These are phyloP conservation scores for Rhinogobius similis DNA, from an alignment of 2,113 vertebrate genomes.

Conservation along the genomic window DNA sequence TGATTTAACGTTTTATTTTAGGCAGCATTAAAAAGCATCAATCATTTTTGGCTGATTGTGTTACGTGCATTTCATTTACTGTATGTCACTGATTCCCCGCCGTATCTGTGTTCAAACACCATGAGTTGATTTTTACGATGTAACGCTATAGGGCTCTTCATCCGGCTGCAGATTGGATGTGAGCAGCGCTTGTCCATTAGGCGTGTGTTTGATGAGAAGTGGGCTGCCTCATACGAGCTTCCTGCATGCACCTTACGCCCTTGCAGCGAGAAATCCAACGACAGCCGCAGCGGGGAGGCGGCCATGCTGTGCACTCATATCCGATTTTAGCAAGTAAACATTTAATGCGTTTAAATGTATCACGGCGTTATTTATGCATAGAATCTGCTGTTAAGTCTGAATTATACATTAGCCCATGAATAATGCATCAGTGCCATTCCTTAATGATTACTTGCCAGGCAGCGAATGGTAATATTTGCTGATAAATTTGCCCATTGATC, in stretches of 20 bases:
- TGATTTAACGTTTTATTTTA: neutral
- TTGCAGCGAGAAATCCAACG: conserved; percentile 34
- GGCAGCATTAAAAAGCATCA: neutral
- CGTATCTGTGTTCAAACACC: neutral
- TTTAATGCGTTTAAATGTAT: conserved; percentile 79
- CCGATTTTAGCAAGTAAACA: conserved; percentile 77
- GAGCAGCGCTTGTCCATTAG: conserved; percentile 14
- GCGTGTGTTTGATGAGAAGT: conserved; percentile 29
- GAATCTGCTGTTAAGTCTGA: conserved; percentile 81
- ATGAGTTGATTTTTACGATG: neutral
- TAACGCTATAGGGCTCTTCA: neutral
- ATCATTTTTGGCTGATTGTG: neutral
- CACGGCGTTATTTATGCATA: conserved; percentile 82
- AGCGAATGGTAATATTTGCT: conserved; percentile 76
- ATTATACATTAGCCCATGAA: conserved; percentile 82
- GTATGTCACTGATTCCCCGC: neutral
- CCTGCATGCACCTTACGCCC: conserved; percentile 16
- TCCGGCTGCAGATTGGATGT: conserved; percentile 6
- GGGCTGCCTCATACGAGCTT: conserved; percentile 33
- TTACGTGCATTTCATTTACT: neutral
- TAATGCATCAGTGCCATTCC: conserved; percentile 76
- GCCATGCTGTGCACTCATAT: conserved; percentile 59
- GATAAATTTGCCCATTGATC: conserved; percentile 79
- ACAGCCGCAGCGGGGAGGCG: conserved; percentile 34
- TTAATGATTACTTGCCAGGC: conserved; percentile 79